These are phyloP conservation scores for Amia ocellicauda DNA, from an alignment of 2,113 vertebrate species.

Conservation along the genomic window DNA sequence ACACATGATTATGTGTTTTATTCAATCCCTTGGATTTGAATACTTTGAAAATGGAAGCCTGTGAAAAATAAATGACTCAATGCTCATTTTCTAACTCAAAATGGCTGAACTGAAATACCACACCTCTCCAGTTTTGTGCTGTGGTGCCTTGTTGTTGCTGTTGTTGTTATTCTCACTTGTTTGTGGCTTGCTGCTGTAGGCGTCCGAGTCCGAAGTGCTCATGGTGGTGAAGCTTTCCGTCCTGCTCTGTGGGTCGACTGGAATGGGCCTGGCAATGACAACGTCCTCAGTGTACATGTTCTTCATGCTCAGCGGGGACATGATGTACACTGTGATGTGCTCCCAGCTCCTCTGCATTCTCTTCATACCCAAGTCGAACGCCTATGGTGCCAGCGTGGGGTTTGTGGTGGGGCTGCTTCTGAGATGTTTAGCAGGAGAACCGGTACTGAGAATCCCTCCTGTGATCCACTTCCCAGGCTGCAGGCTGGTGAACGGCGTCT, in stretches of 20 bases:
- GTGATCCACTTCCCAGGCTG: conserved; percentile 59
- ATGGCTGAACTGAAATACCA: no score
- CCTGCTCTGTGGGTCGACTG: conserved; percentile 55
- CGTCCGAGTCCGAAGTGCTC: conserved; percentile 60
- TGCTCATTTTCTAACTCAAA: no score
- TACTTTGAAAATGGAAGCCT: no score
- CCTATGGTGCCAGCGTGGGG: conserved; percentile 61
- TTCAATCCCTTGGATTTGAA: no score
- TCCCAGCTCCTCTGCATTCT: conserved; percentile 60
- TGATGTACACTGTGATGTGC: conserved; percentile 64
- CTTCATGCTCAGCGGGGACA: conserved; percentile 65
- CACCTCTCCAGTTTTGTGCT: no score
- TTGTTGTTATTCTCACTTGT: no score
- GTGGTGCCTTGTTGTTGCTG: no score
- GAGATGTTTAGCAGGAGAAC: conserved; percentile 67
- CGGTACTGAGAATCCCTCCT: conserved; percentile 52
- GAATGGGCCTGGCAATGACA: conserved; percentile 58
- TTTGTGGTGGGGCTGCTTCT: conserved; percentile 59
- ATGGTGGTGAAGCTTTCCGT: conserved; percentile 61
- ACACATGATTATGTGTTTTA: no score
- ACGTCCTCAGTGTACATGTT: conserved; percentile 59
- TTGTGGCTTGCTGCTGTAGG: conserved; percentile 53
- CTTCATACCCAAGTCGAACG: conserved; percentile 58
- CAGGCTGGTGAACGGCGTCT: conserved; percentile 43
- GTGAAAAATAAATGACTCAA: no score